Base-by-base conservation (phyloP, 1,140 invertebrate genomes). In the Archivesica marissinica region DNA sequence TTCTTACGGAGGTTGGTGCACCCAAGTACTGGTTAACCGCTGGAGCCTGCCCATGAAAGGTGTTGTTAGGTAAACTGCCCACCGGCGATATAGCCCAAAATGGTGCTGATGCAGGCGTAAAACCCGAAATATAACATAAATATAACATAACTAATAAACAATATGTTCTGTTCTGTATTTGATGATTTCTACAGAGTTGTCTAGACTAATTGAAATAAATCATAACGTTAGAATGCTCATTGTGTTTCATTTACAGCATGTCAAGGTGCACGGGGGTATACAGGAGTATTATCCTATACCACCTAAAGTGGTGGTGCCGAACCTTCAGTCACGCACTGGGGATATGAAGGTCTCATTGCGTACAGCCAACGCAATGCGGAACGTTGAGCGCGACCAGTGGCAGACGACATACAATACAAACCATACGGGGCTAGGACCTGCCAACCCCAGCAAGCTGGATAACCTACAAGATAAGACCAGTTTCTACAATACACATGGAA, bases 301-400 rank as follows among this genome's bases (percentile, higher is more conserved):
- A 39, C 89, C 89, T 1, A 92, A 92, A 86, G 77, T 84, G 23
- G 88, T 92, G 7, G 88, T 86, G 17, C 91, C 93, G 56, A 94
- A 93, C 47, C 85, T 93, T 0, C 89, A 92, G 56, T 54, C 88
- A 30, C 87, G 92, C 15, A 75, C 64, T 11, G 61, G 74, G 11
- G 89, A 91, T 13, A 84, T 89, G 86, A 86, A 84, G 30, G 70
- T 90, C 9, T 81, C 79, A 25, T 64, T 78, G 9, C 88, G 68
- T 39, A 89, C 89, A 41, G 91, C 91, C 2, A 92, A 92, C 77
- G 86, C 90, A 0, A 33, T 92, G 54, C 85, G 91, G n/a, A 94
- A 94, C 82, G 61, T 94, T 7, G 92, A 94, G 83, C 85, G 92
- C 1, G 80, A 90, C 59, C 93, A 94, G 33, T 93, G 92, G 92